phyloP scores from a whole-genome alignment of 2,888 invertebrate species.

The Napeogenes sylphis region DNA sequence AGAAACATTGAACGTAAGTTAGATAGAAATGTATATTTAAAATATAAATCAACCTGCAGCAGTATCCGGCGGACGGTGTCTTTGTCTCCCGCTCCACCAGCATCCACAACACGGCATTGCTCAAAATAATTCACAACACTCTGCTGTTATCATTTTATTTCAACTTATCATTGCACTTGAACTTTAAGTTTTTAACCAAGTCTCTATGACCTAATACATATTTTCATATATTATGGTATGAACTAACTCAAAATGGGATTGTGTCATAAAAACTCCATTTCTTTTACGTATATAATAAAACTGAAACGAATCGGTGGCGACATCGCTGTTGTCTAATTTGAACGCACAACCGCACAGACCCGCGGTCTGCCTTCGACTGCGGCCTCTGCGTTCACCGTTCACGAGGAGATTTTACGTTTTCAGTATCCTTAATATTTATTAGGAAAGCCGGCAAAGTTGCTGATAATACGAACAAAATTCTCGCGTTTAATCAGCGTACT shows the following conservation, averaged over 20 bases:
- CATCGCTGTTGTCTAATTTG: slow-evolving; percentile 33
- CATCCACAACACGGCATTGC: slow-evolving; percentile 72
- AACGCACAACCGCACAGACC: slow-evolving; percentile 48
- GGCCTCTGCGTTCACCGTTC: slow-evolving; percentile 28
- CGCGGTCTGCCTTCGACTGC: slow-evolving; percentile 67
- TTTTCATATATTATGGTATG: slow-evolving; percentile 9
- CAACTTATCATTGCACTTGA: slow-evolving; percentile 3
- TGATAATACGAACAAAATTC: neutral
- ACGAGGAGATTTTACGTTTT: slow-evolving; percentile 51
- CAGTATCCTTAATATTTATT: slow-evolving; percentile 33
- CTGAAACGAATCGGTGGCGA: slow-evolving; percentile 37
- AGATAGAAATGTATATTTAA: too few species aligned
- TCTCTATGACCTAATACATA: neutral
- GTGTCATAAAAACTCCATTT: slow-evolving; percentile 31
- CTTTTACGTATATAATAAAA: slow-evolving; percentile 36
- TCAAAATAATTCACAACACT: slow-evolving; percentile 28
- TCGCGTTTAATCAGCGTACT: too few species aligned
- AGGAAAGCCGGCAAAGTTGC: slow-evolving; percentile 26
- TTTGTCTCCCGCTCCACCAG: slow-evolving; percentile 73
- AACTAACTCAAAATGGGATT: slow-evolving; percentile 7
- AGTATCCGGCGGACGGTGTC: slow-evolving; percentile 68
- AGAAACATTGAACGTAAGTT: too few species aligned
- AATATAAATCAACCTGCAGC: slow-evolving; percentile 50
- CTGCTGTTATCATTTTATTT: slow-evolving; percentile 6
- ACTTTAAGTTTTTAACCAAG: neutral